phyloP scores from a whole-genome alignment of 2,113 vertebrate species.

The Megaceryle torquata region DNA sequence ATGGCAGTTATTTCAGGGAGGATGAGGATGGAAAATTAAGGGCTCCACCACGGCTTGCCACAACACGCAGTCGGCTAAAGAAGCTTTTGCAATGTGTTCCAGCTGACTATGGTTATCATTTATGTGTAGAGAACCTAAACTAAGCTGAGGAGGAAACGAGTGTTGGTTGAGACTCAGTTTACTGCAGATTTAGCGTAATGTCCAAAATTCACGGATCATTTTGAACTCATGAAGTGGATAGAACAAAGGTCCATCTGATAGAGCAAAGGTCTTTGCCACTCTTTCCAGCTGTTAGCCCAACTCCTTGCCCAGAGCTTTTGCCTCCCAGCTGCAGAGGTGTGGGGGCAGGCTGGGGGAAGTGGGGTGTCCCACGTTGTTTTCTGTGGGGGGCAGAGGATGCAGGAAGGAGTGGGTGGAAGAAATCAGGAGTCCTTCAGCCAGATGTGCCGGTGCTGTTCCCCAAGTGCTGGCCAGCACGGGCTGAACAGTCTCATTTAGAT shows the following conservation, averaged over 20 bases:
- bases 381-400: accelerated
- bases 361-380: background rate
- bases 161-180: background rate
- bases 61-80: background rate
- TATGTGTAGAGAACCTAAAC: background rate
- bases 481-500: background rate
- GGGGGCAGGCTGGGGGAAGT: background rate
- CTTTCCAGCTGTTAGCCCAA: background rate
- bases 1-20: background rate
- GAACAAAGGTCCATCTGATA: constrained; percentile 14
- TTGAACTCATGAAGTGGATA: background rate
- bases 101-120: background rate
- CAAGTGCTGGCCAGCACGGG: background rate
- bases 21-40: background rate
- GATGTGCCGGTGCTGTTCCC: background rate
- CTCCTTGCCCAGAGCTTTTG: background rate
- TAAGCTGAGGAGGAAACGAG: background rate
- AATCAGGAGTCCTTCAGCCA: background rate
- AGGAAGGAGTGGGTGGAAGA: background rate
- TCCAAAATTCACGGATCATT: background rate
- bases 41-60: background rate
- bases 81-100: background rate
- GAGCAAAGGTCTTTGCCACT: background rate
- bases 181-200: background rate
- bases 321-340: accelerated